These are phyloP conservation scores for Pteruthius melanotis DNA, from an alignment of 2,113 vertebrate genomes.

Conservation along the genomic window DNA sequence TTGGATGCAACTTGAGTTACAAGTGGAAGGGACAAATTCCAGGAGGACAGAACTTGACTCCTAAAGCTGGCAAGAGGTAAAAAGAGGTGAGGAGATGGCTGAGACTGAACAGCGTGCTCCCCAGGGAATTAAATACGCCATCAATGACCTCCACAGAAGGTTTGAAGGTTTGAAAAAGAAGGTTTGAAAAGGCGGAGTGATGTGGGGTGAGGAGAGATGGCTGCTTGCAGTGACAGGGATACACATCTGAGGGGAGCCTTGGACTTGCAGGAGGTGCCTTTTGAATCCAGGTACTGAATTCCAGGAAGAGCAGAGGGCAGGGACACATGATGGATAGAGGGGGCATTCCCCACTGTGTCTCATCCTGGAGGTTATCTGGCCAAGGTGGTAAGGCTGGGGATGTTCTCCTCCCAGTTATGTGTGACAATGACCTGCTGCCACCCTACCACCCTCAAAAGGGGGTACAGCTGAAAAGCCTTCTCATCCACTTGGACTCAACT, in stretches of 20 bases:
- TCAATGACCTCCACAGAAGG: background rate
- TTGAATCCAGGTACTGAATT: background rate
- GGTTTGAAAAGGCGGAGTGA: background rate
- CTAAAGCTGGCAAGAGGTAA: background rate
- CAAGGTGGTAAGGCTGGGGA: background rate
- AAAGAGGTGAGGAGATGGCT: background rate
- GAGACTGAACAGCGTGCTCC: background rate
- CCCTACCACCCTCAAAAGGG: background rate
- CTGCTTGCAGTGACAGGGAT: too few species aligned
- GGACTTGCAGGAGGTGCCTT: background rate
- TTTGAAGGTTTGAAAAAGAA: background rate
- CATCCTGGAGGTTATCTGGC: background rate
- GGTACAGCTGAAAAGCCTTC: background rate
- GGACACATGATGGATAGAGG: too few species aligned
- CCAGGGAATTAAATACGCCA: accelerated
- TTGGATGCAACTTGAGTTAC: background rate
- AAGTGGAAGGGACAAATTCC: background rate
- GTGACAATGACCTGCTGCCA: background rate
- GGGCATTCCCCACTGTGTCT: accelerated
- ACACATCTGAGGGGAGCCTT: accelerated
- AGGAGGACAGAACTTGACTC: background rate
- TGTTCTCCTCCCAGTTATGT: background rate
- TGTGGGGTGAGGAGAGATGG: background rate
- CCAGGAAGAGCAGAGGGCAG: background rate
- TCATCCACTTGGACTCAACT: background rate